Base-by-base conservation (phyloP, 2,888 invertebrate genomes). In the Lasiommata megera region DNA sequence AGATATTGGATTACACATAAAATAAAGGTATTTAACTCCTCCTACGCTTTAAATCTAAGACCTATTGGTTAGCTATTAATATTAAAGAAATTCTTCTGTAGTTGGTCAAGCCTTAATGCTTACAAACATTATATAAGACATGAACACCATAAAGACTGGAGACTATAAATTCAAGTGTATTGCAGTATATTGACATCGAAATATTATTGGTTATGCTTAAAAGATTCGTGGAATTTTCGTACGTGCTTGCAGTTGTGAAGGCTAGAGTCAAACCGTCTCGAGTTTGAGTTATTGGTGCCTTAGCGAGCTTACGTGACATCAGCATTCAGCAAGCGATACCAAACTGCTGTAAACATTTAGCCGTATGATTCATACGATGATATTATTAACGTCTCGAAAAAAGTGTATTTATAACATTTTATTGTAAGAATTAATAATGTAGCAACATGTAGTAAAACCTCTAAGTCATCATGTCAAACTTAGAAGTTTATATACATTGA, bases 1-100 rank as follows among this genome's bases (percentile, higher is more conserved):
- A 83, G 86, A 88, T 89, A 90, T 90, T 90, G 89, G 90, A 90
- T 89, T 89, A 89, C 90, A 89, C 82, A 79, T 82, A 82, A 84
- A 86, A 80, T 79, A 79, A 82, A 89, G 90, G 89, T 89, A 89
- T 88, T 88, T 88, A 79, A 58, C 69, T 73, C 84, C 79, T 82
- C 83, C 84, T 86, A 84, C 81, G 81, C 81, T 72, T 72, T 62
- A 76, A 74, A 76, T 75, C 65, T 71, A 70, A 62, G 40, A 55
- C 40, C 37, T 60, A 53, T 50, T 53, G 52, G 31, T 38, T 56
- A 54, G 54, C 23, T 46, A 40, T 46, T 53, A 53, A 41, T 53
- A 58, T 53, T 54, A 53, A 36, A 17, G 40, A 8, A 29, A 28
- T 51, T 57, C 12, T 38, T 37, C 12, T 38, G 18, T 43, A 31